A percentile compares a stretch with the other conserved stretches of the same genome.
These are phyloP conservation scores for Pammene fasciana DNA, from an alignment of 2,888 invertebrate genomes.

Conservation along the genomic window DNA sequence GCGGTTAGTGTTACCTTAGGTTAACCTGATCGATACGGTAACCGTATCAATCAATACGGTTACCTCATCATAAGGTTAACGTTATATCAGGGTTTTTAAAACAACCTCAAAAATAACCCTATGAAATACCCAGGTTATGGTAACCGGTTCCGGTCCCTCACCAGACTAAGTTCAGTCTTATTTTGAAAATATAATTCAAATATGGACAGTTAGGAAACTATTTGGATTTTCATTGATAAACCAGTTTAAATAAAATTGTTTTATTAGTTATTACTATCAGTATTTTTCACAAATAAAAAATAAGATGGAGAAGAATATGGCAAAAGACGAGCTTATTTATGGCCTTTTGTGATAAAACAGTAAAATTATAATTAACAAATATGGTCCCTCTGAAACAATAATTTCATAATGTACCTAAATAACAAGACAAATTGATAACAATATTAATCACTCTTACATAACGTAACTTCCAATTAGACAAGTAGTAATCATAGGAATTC, in stretches of 20 bases:
- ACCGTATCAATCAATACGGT: no score
- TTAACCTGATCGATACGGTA: no score
- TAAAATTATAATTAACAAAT: conserved; percentile 48
- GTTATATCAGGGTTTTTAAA: no score
- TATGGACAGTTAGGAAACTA: no score
- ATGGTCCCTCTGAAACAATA: conserved; percentile 62
- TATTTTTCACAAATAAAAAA: conserved; percentile 48
- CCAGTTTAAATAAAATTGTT: conserved; percentile 49
- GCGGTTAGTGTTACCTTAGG: no score
- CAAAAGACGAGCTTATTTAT: conserved; percentile 58
- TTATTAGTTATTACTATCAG: conserved; percentile 62
- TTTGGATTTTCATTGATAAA: conserved; percentile 33
- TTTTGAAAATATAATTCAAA: no score
- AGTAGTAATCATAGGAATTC: conserved; percentile 7
- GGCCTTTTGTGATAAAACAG: conserved; percentile 53
- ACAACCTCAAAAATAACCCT: no score
- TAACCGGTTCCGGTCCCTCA: no score
- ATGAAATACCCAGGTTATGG: no score
- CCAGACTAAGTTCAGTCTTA: no score
- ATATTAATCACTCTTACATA: conserved; percentile 30
- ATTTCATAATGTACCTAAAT: conserved; percentile 42
- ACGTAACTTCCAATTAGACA: conserved; percentile 20
- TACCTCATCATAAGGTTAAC: no score
- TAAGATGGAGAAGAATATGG: conserved; percentile 57
- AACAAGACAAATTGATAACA: conserved; percentile 35